Conservation (phyloP, 2,797 vertebrate species). For the Notolabrus celidotus region DNA sequence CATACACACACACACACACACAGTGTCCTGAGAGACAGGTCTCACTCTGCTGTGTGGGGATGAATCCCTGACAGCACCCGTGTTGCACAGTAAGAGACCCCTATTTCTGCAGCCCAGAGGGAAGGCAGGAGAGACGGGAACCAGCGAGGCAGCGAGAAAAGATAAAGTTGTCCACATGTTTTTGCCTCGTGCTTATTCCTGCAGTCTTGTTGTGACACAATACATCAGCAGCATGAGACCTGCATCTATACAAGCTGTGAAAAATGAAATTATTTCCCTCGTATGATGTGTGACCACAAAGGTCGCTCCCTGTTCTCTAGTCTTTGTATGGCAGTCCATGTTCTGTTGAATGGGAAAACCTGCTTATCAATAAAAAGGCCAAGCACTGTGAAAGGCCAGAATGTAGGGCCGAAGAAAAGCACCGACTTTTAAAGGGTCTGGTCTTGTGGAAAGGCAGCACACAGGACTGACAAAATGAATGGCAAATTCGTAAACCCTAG, state of each 20-base stretch:
- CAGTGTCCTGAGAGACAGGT: conserved; percentile 43
- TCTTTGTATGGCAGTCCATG: conserved; percentile 66
- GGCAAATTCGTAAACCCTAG: conserved; percentile 47
- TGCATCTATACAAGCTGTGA: conserved; percentile 52
- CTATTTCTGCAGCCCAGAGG: conserved; percentile 57
- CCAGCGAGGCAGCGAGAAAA: conserved; percentile 9
- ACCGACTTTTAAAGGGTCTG: conserved; percentile 67
- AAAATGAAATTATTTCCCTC: conserved; percentile 71
- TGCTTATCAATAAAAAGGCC: conserved; percentile 76
- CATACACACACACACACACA: conserved; percentile 32
- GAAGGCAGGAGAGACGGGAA: conserved; percentile 51
- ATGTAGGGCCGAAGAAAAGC: conserved; percentile 58
- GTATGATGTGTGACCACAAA: conserved; percentile 71
- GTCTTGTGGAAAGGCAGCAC: conserved; percentile 44
- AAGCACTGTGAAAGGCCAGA: conserved; percentile 64
- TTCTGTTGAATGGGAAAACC: conserved; percentile 71
- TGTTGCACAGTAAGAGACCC: conserved; percentile 70
- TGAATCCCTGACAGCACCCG: conserved; percentile 63
- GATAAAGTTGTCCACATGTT: conserved; percentile 55
- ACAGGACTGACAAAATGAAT: conserved; percentile 57
- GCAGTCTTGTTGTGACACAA: conserved; percentile 33
- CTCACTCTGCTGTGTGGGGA: conserved; percentile 55
- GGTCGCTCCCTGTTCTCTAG: conserved; percentile 69
- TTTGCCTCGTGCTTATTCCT: conserved; percentile 17
- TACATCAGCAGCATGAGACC: conserved; percentile 48